phyloP scores from a whole-genome alignment of 2,113 vertebrate genomes.

The Lipophrys pholis region DNA sequence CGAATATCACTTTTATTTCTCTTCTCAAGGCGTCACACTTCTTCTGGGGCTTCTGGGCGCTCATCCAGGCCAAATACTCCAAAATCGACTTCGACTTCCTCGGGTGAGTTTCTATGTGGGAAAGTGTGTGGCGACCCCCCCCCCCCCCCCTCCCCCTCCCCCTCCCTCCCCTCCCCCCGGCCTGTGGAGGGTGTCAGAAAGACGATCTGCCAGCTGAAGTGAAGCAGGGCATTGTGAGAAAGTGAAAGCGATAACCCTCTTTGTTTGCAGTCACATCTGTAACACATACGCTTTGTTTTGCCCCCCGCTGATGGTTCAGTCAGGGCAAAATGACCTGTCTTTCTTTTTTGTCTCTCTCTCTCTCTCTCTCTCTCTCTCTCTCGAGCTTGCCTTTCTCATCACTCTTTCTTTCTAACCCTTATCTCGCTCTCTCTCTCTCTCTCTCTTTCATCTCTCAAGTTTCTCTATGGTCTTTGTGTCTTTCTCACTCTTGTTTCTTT shows the following conservation, averaged over 20 bases:
- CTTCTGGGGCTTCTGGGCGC: slow-evolving; percentile 97
- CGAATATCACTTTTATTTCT: not conserved
- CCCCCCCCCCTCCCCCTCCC: not conserved
- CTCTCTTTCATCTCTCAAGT: too few species aligned
- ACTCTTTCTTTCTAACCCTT: too few species aligned
- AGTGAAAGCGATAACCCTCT: slow-evolving; percentile 43
- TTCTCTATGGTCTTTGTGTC: not conserved
- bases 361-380: too few species aligned
- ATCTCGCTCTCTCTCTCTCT: too few species aligned
- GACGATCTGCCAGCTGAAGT: slow-evolving; percentile 1
- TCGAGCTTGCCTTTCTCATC: too few species aligned
- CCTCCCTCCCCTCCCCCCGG: not conserved
- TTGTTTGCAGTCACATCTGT: too few species aligned
- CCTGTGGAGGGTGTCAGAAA: not conserved
- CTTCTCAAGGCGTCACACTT: slow-evolving; percentile 93
- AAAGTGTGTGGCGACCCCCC: slow-evolving; percentile 10
- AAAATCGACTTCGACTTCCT: slow-evolving; percentile 96
- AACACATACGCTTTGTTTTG: too few species aligned
- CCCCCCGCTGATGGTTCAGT: too few species aligned
- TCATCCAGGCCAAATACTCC: slow-evolving; percentile 97
- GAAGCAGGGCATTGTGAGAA: slow-evolving; percentile 27
- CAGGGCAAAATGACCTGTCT: too few species aligned
- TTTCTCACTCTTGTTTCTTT: not conserved
- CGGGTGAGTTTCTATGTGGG: slow-evolving; percentile 82
- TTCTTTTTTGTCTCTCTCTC: too few species aligned